Percentiles rank a stretch among this genome's conserved stretches.
These are phyloP conservation scores for Ascidia mentula DNA, from an alignment of 23 tunicate species.

Conservation along the genomic window DNA sequence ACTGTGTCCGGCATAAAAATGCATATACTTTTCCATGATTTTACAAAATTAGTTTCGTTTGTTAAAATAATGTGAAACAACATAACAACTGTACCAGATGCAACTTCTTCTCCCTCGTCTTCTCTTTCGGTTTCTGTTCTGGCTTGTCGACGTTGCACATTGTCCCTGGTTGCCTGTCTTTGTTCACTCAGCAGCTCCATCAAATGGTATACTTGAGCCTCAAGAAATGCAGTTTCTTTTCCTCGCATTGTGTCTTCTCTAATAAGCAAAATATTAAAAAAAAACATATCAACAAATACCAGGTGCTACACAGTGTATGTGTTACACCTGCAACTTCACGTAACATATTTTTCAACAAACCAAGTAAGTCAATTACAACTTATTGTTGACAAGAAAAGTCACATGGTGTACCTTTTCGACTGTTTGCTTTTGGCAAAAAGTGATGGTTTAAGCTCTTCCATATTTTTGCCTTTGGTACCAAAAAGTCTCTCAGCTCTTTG, in stretches of 20 bases:
- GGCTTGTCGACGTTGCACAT: conserved; percentile 95
- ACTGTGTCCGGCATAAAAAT: too few species aligned
- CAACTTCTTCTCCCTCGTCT: conserved; percentile 91
- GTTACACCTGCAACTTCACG: not conserved
- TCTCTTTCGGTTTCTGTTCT: conserved; percentile 85
- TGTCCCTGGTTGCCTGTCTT: conserved; percentile 81
- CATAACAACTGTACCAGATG: conserved; percentile 47
- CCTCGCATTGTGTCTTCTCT: conserved; percentile 61
- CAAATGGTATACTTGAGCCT: conserved; percentile 82
- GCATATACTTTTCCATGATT: too few species aligned
- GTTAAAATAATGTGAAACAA: too few species aligned
- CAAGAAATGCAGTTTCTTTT: conserved; percentile 79
- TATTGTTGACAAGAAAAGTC: not conserved
- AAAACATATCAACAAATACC: not conserved
- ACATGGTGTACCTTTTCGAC: conserved; percentile 42
- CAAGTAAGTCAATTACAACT: not conserved
- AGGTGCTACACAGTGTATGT: not conserved
- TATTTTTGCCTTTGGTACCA: conserved; percentile 85
- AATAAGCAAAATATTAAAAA: not conserved
- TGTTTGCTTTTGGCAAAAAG: conserved; percentile 75
- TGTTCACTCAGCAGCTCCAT: conserved; percentile 91
- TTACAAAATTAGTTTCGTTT: too few species aligned
- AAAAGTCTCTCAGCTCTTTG: conserved; percentile 89
- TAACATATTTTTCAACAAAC: not conserved
- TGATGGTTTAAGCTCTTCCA: conserved; percentile 66